A percentile compares a stretch with the other conserved stretches of the same genome.
phyloP scores from a whole-genome alignment of 2,888 invertebrate genomes.

The Drosophila multiciliata region DNA sequence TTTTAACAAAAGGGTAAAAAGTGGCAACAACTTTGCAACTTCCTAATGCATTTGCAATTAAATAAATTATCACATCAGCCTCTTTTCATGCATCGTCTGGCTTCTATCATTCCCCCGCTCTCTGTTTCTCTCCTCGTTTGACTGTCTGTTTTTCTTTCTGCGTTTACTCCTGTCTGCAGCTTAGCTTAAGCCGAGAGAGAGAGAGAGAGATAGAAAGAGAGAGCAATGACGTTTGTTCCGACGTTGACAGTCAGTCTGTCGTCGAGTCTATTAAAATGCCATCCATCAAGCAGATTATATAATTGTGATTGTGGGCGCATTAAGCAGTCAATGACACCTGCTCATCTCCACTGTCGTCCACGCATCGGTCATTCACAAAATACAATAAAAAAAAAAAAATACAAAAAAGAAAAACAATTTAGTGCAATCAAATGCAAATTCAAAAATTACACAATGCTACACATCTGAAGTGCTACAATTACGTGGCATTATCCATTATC shows the following conservation, averaged over 20 bases:
- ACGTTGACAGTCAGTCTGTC: slow-evolving; percentile 49
- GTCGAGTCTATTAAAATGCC: slow-evolving; percentile 66
- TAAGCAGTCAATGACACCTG: slow-evolving; percentile 76
- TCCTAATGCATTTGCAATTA: slow-evolving; percentile 54
- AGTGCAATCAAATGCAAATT: slow-evolving; percentile 45
- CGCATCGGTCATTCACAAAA: slow-evolving; percentile 4
- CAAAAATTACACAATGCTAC: slow-evolving; percentile 56
- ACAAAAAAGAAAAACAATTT: slow-evolving; percentile 2
- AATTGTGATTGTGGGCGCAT: slow-evolving; percentile 64
- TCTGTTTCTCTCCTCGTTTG: neutral
- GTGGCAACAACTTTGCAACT: slow-evolving; percentile 37
- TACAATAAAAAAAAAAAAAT: neutral
- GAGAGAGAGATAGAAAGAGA: slow-evolving; percentile 3
- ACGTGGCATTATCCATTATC: slow-evolving; percentile 33
- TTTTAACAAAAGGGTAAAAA: slow-evolving; percentile 37
- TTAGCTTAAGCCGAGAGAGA: slow-evolving; percentile 13
- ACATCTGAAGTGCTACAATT: slow-evolving; percentile 42
- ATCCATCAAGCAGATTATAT: slow-evolving; percentile 66
- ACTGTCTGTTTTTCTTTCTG: neutral
- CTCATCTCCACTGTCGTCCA: neutral
- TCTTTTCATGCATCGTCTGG: slow-evolving; percentile 47
- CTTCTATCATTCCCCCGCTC: neutral
- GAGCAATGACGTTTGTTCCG: slow-evolving; percentile 32
- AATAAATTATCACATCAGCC: slow-evolving; percentile 64
- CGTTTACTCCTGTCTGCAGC: neutral